Evolutionary conservation across 2,113 vertebrate species (phyloP), one percentile per base, ranked within the genome.

Genomic region (Penelope pileata): DNA sequence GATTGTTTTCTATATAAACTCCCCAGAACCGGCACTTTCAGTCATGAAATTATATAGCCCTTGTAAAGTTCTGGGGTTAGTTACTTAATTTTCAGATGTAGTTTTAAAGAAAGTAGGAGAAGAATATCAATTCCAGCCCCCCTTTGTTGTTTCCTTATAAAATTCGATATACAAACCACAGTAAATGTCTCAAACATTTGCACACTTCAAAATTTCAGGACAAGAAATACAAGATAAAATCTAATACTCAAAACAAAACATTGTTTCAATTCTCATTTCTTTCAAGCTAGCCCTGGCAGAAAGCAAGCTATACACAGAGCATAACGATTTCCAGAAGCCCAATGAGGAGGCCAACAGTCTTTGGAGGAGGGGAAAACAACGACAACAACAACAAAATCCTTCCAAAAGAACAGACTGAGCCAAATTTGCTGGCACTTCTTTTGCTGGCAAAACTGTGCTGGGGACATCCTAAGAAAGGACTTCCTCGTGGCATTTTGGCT

Each of bases 291-390:
- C 24, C 62, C 75, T 6, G 15, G 45, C 82, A 96, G 93, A 83
- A 96, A 97, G 93, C 36, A 92, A 95, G 91, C 93, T 96, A 95
- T 96, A 97, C 88, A 94, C 62, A 94, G 70, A 93, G 80, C 56
- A 23, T 9, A 91, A 83, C 16, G 12, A 86, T 90, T 92, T 97
- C 90, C 96, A 90, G 50, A 73, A 90, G 75, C 59, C 29, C 9
- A 3, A 42, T 26, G 62, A 93, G 32, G 40, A 90, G 51, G 54
- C 68, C 26, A 83, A 70, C 32, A 51, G 32, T 64, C 53, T 84
- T 79, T 19, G 69, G 34, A 43, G 30, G 12, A 32, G 10, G 4
- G 4, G 12, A 2, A 8, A 14, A 16, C 19, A 29, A 22, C 75
- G 23, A 3, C 2, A 6, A 30, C 19, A 78, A 43, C 30, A 78